A percentile compares a stretch with the other conserved stretches of the same genome.
Evolutionary conservation across 2,888 invertebrate species (phyloP).

Genomic region (Drosophila histrio): DNA sequence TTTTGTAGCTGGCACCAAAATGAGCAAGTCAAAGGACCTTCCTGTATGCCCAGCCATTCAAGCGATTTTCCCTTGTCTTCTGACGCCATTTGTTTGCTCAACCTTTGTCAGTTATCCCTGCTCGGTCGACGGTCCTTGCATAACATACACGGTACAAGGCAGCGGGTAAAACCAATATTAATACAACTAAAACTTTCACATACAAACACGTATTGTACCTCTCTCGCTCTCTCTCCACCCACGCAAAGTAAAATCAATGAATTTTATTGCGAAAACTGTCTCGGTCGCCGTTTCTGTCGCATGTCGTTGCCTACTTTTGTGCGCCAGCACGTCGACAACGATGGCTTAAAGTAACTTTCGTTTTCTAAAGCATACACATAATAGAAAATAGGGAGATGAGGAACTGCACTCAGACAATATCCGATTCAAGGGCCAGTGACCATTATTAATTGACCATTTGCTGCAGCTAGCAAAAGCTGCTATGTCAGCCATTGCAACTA

Average conservation of each 20-base stretch:
- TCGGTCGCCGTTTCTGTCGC: not conserved
- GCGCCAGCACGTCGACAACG: slow-evolving; percentile 6
- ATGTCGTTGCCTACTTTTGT: slow-evolving; percentile 29
- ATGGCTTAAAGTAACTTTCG: slow-evolving; percentile 16
- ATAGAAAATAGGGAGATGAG: not conserved
- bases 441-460: slow-evolving; percentile 74
- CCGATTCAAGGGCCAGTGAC: slow-evolving; percentile 59
- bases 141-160: slow-evolving; percentile 31
- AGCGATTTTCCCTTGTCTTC: slow-evolving; percentile 65
- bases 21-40: slow-evolving; percentile 38
- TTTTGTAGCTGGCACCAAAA: slow-evolving; percentile 42
- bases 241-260: slow-evolving; percentile 68
- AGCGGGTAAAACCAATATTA: slow-evolving; percentile 63
- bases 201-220: not conserved
- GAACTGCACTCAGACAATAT: slow-evolving; percentile 35
- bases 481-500: slow-evolving; percentile 51
- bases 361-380: not conserved
- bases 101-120: slow-evolving; percentile 50
- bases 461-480: slow-evolving; percentile 50
- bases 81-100: slow-evolving; percentile 74
- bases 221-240: not conserved
- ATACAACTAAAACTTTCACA: slow-evolving; percentile 52
- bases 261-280: slow-evolving; percentile 58
- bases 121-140: slow-evolving; percentile 22
- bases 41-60: slow-evolving; percentile 20